phyloP scores from a whole-genome alignment of 1,140 invertebrate genomes.

The Chironomus striatipennis region DNA sequence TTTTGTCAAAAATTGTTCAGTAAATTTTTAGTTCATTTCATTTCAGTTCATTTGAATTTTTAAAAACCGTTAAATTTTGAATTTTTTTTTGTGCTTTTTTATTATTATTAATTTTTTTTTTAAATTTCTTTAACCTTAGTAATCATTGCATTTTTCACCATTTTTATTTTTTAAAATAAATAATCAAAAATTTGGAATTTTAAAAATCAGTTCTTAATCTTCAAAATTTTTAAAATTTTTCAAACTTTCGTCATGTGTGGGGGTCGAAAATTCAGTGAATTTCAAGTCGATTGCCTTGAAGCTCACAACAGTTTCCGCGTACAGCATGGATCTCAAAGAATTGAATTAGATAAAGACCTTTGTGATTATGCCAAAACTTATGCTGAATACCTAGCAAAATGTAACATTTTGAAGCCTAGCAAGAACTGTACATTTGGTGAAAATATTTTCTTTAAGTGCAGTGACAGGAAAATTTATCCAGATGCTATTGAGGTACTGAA shows the following conservation, averaged over 20 bases:
- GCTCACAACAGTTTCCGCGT: constrained; percentile 55
- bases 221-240: too few species aligned
- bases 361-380: constrained; percentile 49
- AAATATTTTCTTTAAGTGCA: constrained; percentile 47
- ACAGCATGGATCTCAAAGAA: constrained; percentile 48
- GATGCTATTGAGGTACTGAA: constrained; percentile 40
- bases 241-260: not conserved
- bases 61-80: too few species aligned
- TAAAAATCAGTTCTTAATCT: too few species aligned
- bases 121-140: not conserved
- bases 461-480: constrained; percentile 46
- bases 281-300: constrained; percentile 46
- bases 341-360: constrained; percentile 55
- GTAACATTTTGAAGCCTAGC: not conserved
- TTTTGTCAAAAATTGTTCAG: too few species aligned
- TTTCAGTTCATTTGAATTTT: too few species aligned
- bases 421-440: constrained; percentile 30
- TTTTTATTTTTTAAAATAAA: not conserved
- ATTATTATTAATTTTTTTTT: too few species aligned
- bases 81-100: too few species aligned
- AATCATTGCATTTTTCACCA: not conserved
- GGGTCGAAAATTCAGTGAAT: constrained; percentile 30
- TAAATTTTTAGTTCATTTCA: too few species aligned
- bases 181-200: too few species aligned
- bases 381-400: constrained; percentile 40